Percentiles rank a stretch among this genome's conserved stretches.
These are phyloP conservation scores for Ypsolopha scabrella DNA, from an alignment of 2,888 invertebrate genomes.

Conservation along the genomic window DNA sequence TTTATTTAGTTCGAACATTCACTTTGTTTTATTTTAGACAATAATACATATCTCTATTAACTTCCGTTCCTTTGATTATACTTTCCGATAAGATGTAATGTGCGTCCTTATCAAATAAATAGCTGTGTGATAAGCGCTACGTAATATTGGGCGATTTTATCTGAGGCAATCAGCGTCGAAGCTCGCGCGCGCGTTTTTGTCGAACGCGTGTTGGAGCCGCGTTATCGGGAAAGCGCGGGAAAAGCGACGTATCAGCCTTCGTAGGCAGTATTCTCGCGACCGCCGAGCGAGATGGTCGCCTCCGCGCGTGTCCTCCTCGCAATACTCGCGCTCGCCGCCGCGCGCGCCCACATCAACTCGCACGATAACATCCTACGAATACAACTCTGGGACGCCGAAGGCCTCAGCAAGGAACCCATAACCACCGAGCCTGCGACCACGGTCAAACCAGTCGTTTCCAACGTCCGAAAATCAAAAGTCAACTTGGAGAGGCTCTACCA, in stretches of 20 bases:
- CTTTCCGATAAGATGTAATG: constrained; percentile 12
- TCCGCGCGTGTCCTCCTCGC: constrained; percentile 39
- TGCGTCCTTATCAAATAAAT: constrained; percentile 40
- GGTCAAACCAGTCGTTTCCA: constrained; percentile 15
- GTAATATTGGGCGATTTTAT: constrained; percentile 9
- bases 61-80: constrained; percentile 1
- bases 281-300: constrained; percentile 53
- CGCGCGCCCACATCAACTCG: constrained; percentile 51
- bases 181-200: constrained; percentile 28
- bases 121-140: constrained; percentile 31
- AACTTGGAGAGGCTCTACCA: constrained; percentile 49
- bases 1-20: constrained; percentile 9
- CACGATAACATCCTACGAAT: constrained; percentile 61
- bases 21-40: not conserved
- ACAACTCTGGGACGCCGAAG: constrained; percentile 63
- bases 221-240: constrained; percentile 68
- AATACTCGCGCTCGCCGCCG: constrained; percentile 45
- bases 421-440: constrained; percentile 22
- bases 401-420: constrained; percentile 46
- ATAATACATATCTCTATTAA: too few species aligned
- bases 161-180: constrained; percentile 11
- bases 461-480: constrained; percentile 38
- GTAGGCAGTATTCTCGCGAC: constrained; percentile 55
- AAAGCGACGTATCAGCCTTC: constrained; percentile 28
- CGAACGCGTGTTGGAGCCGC: constrained; percentile 26